Evolutionary conservation across 2,113 vertebrate genomes (phyloP).

Genomic region (Hassar affinis): DNA sequence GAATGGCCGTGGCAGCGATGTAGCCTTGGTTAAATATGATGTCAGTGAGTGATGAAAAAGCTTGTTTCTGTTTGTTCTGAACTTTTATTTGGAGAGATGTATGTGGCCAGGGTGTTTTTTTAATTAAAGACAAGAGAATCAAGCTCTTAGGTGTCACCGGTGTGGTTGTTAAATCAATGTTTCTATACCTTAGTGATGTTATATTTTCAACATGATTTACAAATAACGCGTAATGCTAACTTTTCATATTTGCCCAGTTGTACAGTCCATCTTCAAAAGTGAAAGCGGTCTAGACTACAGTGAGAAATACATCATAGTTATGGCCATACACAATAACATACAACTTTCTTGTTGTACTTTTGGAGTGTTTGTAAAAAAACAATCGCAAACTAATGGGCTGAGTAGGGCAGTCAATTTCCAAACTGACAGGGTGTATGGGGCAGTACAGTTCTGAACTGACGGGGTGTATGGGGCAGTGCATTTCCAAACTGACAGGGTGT

Average conservation of each 20-base stretch:
- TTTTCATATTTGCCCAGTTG: background rate
- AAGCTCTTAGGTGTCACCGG: background rate
- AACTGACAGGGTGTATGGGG: background rate
- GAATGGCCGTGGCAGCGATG: background rate
- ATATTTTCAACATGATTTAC: background rate
- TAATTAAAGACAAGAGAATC: too few relatives aligned
- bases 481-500: background rate
- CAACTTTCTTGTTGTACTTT: background rate
- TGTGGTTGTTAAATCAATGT: background rate
- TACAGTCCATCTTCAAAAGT: background rate
- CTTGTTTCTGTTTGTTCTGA: background rate
- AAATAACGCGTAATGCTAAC: background rate
- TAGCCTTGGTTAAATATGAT: slow-evolving; percentile 2
- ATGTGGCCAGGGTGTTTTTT: background rate
- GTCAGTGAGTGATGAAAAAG: background rate
- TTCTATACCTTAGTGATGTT: background rate
- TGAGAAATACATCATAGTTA: too few relatives aligned
- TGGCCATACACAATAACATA: too few relatives aligned
- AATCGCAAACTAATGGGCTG: accelerated
- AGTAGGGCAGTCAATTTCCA: background rate
- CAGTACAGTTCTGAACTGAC: background rate
- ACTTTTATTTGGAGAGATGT: background rate
- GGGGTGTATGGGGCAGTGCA: background rate
- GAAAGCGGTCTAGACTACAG: background rate
- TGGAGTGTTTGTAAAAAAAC: background rate